Base-by-base conservation (phyloP, 2,113 vertebrate species). In the Macroglossus sobrinus region DNA sequence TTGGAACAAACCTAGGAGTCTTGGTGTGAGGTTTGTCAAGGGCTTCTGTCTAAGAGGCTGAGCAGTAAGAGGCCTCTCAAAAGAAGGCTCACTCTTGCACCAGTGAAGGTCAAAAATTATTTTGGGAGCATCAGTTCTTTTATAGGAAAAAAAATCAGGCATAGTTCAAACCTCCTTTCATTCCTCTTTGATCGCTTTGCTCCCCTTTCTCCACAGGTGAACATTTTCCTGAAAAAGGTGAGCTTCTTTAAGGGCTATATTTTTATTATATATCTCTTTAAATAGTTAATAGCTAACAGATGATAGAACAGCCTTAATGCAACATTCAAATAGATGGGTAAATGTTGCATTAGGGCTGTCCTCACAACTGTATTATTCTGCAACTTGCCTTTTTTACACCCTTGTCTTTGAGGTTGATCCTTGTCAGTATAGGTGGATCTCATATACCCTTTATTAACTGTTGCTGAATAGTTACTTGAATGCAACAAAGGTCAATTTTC, bases 351-450 rank as follows among this genome's bases (percentile, higher is more conserved):
- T 33, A 2, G 22, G 33, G n/a, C 64, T 35, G 1, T 7, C 19
- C 28, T n/a, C 1, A 40, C n/a, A 0, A 1, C 24, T 0, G 9
- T 21, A 16, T 10, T 53, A 3, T 38, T 61, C 47, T 30, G 18
- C 35, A 59, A 2, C 11, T 64, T 16, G 0, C 38, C 72, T 82
- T 59, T 50, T 7, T 63, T 30, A 26, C 18, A 43, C 0, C 16
- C 11, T 10, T 0, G 0, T 22, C 15, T 28, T 5, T 40, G 68
- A 84, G 64, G 18, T 7, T 19, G 53, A 69, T 26, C 19, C 2
- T 0, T 13, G 11, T 35, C 14, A 1, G 9, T 2, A 33, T 18
- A 47, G 4, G 10, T 22, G 21, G n/a, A 10, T n/a, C 64, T 43
- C 45, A 6, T 12, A 7, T 7, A 9, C 7, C 11, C 40, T 59